Conservation (phyloP, 2,797 vertebrate genomes). For the Hemibagrus guttatus region DNA sequence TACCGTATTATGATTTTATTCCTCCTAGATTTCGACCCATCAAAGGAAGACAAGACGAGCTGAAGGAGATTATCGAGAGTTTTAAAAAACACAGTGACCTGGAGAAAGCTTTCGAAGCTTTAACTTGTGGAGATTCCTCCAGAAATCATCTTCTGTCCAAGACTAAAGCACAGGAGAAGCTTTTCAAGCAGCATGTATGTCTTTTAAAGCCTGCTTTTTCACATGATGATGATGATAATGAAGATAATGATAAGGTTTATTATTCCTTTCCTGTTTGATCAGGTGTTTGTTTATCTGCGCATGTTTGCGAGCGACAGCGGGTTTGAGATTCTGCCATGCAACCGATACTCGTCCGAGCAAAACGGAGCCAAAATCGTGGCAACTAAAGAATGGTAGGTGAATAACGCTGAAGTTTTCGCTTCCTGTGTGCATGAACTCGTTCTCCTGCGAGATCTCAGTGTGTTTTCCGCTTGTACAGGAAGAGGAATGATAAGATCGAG, state of each 20-base stretch:
- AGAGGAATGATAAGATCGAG: constrained; percentile 98
- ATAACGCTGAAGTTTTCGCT: background rate
- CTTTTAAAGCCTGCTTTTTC: background rate
- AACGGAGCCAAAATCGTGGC: constrained; percentile 99
- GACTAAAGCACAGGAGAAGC: constrained; percentile 87
- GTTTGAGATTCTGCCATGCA: constrained; percentile 97
- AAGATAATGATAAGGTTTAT: background rate
- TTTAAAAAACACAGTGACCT: constrained; percentile 87
- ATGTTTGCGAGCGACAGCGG: constrained; percentile 98
- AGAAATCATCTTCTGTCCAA: constrained; percentile 87
- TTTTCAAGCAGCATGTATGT: constrained; percentile 87
- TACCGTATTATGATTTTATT: background rate
- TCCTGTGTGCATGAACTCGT: background rate
- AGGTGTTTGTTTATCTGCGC: constrained; percentile 98
- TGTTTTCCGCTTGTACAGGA: constrained; percentile 73
- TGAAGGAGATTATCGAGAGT: constrained; percentile 84
- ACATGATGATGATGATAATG: background rate
- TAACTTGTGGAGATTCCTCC: constrained; percentile 84
- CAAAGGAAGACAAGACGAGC: constrained; percentile 86
- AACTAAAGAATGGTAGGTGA: constrained; percentile 91
- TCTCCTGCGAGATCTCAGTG: background rate
- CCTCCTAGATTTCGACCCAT: constrained; percentile 82
- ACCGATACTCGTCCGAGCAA: constrained; percentile 96
- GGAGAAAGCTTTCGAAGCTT: constrained; percentile 85
- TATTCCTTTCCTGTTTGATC: constrained; percentile 38